Conservation (phyloP, 2,888 invertebrate species). For the Miltochrista miniata region DNA sequence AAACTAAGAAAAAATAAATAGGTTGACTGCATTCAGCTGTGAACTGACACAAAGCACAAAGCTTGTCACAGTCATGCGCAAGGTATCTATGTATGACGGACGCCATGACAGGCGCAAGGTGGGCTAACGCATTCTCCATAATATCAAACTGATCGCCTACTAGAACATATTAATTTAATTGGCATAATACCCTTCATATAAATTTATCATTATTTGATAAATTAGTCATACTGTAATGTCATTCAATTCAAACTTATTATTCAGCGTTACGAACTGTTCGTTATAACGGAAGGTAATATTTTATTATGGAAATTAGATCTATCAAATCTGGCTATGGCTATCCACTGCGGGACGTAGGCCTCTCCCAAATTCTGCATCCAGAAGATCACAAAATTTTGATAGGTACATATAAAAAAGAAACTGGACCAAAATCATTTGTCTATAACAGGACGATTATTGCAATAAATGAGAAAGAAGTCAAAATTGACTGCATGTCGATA, state of each 20-base stretch:
- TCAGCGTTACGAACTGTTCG: slow-evolving; percentile 15
- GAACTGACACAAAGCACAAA: slow-evolving; percentile 40
- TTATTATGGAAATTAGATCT: not conserved
- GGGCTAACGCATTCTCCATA: slow-evolving; percentile 42
- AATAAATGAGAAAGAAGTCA: no score
- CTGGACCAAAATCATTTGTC: no score
- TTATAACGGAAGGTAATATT: not conserved
- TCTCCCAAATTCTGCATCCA: no score
- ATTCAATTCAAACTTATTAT: slow-evolving; percentile 39
- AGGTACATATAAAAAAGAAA: no score
- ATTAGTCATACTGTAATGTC: slow-evolving; percentile 40
- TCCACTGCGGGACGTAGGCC: no score
- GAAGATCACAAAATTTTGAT: no score
- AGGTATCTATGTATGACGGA: slow-evolving; percentile 41
- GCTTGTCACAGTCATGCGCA: slow-evolving; percentile 19
- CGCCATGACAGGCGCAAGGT: slow-evolving; percentile 46
- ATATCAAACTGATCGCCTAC: slow-evolving; percentile 30
- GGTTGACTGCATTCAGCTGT: slow-evolving; percentile 36
- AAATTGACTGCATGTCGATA: no score
- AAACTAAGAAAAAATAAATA: slow-evolving; percentile 3
- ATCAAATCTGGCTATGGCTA: no score
- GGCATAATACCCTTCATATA: slow-evolving; percentile 27
- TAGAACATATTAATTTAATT: slow-evolving; percentile 14
- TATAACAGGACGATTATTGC: not conserved
- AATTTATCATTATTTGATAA: slow-evolving; percentile 48